Evolutionary conservation across 1,140 invertebrate genomes (phyloP).

Genomic region (Episyrphus balteatus): DNA sequence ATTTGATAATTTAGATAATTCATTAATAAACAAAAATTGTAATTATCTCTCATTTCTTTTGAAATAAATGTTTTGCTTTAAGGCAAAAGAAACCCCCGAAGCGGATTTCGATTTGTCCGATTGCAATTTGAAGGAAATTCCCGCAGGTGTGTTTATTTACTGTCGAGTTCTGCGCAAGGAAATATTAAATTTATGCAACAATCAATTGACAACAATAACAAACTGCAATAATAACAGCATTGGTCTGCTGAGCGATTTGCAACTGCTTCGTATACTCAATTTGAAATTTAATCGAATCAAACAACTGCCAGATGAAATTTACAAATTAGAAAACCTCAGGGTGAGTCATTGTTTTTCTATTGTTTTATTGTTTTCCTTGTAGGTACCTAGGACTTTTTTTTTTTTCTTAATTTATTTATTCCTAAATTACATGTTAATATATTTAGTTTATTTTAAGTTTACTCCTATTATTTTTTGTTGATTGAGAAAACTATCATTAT

Average conservation of each 20-base stretch:
- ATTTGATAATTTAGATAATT: too few species aligned
- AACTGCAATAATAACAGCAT: too few species aligned
- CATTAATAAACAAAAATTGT: too few species aligned
- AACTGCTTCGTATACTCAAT: conserved; percentile 55
- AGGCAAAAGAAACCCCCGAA: conserved; percentile 65
- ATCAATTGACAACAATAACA: conserved; percentile 53
- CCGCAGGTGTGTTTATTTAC: conserved; percentile 60
- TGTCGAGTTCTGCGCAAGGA: conserved; percentile 70
- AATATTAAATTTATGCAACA: conserved; percentile 51
- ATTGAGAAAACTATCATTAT: too few species aligned
- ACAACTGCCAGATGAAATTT: conserved; percentile 48
- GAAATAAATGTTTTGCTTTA: conserved; percentile 44
- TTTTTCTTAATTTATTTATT: too few species aligned
- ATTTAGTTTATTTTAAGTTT: too few species aligned
- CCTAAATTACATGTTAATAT: too few species aligned
- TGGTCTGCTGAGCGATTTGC: conserved; percentile 57
- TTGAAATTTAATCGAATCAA: conserved; percentile 58
- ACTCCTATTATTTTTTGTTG: too few species aligned
- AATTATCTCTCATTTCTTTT: background rate
- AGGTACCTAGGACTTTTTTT: too few species aligned
- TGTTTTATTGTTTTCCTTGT: too few species aligned
- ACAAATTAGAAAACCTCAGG: conserved; percentile 48
- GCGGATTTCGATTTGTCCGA: conserved; percentile 62
- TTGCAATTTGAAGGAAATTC: conserved; percentile 55
- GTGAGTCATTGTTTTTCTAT: conserved; percentile 22